Evolutionary conservation across 2,888 invertebrate genomes (phyloP), one percentile per base, ranked within the genome.

Genomic region (Drosophila ustulata): DNA sequence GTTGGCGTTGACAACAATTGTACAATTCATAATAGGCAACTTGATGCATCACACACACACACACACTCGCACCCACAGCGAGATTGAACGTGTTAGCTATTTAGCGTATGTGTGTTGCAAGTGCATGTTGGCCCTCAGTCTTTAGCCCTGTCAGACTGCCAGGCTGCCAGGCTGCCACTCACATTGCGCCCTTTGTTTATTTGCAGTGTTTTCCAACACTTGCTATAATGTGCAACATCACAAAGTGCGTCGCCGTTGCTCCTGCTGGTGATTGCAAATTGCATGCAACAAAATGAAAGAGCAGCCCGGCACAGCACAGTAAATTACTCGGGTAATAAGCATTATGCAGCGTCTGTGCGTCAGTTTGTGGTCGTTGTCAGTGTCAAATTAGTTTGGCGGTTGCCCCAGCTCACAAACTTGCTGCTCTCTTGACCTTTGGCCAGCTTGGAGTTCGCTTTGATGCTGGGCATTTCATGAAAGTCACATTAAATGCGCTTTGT

Each of bases 21-120:
- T 81, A 86, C 88, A 84, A 84, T 84, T 88, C 86, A 88, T 88
- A 84, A 84, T 84, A 78, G 86, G 83, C 78, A 88, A 85, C 80
- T 80, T 78, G 80, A 80, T 80, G 76, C 75, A 34, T 18, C 52
- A 52, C 67, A 56, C 63, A 57, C 52, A 52, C 67, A 56, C 63
- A 57, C 49, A 51, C 41, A 30, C 57, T 50, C 34, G 9, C 25
- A 46, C 2, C 30, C 8, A 39, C 8, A 32, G 43, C 5, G 28
- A 37, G 57, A 59, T 59, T 68, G 59, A 57, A 56, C 68, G 72
- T 75, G 85, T 73, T 78, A 82, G 71, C 82, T 77, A 72, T 71
- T 79, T 71, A 83, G 59, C 51, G 53, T 37, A 9, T 43, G 66
- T 39, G 43, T 34, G 65, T 61, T 67, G 80, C 71, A 61, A 59